Base-by-base conservation (phyloP, 2,888 invertebrate genomes). In the Orthosia cruda region DNA sequence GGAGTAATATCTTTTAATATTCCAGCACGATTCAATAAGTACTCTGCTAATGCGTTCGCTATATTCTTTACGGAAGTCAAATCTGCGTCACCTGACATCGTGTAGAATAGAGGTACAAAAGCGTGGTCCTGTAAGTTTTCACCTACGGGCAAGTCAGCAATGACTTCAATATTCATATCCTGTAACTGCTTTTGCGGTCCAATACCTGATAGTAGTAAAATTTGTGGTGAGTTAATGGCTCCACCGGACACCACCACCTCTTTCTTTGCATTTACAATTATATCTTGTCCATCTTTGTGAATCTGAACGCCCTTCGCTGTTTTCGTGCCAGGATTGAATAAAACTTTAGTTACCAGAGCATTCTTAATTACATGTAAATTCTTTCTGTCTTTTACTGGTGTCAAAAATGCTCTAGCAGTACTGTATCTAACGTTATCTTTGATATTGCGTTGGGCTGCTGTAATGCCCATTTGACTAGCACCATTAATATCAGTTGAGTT, bases 171-270 rank as follows among this genome's bases (percentile, higher is more conserved):
- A 2, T 91, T 91, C 18, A 95, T 86, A 1, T 93, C 86, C 52
- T 90, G 80, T 47, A 97, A 89, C 75, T 97, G 95, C 15, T 93
- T 86, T 65, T 84, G 89, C 0, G 97, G 97, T 2, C 97, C 97
- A 23, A 97, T 92, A 3, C 97, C 97, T 0, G 97, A 97, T 1
- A 97, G 84, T 89, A 97, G 91, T 26, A 97, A 87, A 4, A 97
- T 86, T 84, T 97, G 97, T 0, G 97, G 97, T 0, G 97, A 95
- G 84, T 97, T 97, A 5, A 97, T 92, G 7, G 96, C 85, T 16
- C 97, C 97, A 0, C 94, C 97, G 2, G 97, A 97, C 47, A 97
- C 64, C 47, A 97, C 94, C 0, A 97, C 91, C 83, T 97, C 97
- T 86, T 97, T 97, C 59, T 81, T 95, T 3, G 92, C 95, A 15